Evolutionary conservation across 1,140 invertebrate species (phyloP), one percentile per base, ranked within the genome.

Genomic region (Papilio dardanus): DNA sequence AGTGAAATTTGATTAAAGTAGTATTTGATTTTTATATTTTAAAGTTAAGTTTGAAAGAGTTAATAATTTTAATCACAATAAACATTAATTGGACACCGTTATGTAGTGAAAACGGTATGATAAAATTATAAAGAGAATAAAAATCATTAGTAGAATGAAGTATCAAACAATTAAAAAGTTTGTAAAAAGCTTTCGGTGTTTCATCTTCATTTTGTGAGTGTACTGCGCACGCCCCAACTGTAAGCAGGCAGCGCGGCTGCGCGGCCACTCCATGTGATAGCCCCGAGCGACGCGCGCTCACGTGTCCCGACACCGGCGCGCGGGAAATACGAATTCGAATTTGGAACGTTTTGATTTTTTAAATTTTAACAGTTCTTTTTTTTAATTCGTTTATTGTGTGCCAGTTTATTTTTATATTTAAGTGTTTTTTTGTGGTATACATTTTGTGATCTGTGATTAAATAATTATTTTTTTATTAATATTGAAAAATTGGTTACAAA

Each of bases 201-300:
- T 82, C 62, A 79, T 83, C 76, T 77, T 58, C 74, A 62, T 31
- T 40, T 78, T 67, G 50, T 50, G 24, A 58, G 62, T 82, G 76
- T 81, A 81, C 86, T 85, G 73, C 66, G 66, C 76, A 82, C 83
- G 87, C 88, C 84, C 87, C 87, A 81, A 84, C 85, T 86, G 86
- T 89, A 88, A 90, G 84, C 82, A 79, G 81, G 69, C 71, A 81
- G 83, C 78, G 78, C 81, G 80, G 79, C 78, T 77, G 80, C 78
- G 81, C 77, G 77, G 84, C 83, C 87, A 90, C 89, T 91, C 87
- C 90, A 93, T 91, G 91, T 90, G 91, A 93, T 88, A 87, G 91
- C 91, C 91, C 76, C 89, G 90, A 91, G 91, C 91, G 87, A 88
- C 88, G 85, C 86, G 82, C 87, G 86, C 86, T 86, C 87, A 88